Conservation (phyloP, 2,113 vertebrate genomes). For the Melanocharis versteri region DNA sequence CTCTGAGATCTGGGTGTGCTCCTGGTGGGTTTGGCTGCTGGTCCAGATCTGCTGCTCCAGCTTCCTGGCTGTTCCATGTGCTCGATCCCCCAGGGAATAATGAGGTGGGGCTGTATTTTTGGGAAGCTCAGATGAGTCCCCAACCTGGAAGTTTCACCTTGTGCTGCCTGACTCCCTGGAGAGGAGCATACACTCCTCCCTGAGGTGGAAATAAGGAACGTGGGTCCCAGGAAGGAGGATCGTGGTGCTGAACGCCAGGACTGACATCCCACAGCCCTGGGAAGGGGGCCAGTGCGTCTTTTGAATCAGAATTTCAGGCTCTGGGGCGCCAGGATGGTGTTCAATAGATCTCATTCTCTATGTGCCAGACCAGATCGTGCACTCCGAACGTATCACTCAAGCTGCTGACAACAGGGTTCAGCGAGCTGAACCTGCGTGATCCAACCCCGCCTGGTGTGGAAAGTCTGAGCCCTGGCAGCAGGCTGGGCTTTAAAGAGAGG, state of each 20-base stretch:
- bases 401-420: conserved; percentile 35
- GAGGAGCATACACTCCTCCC: neutral
- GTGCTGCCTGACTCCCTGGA: neutral
- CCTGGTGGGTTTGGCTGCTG: neutral
- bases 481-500: neutral
- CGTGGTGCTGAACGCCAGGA: neutral
- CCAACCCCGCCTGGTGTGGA: neutral
- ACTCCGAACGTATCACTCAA: neutral
- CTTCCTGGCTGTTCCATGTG: neutral
- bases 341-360: conserved; percentile 13
- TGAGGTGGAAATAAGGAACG: neutral
- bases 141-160: neutral
- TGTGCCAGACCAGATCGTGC: conserved; percentile 4
- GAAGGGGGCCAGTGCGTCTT: neutral
- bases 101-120: neutral
- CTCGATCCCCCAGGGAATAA: neutral
- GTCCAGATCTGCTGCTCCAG: neutral
- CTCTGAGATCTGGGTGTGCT: neutral
- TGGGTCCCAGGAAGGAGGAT: neutral
- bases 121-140: neutral
- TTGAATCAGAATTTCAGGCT: neutral
- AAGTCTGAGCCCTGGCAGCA: neutral
- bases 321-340: neutral
- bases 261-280: neutral
- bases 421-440: neutral